These are phyloP conservation scores for Odiellus spinosus DNA, from an alignment of 2,888 invertebrate species.

Conservation along the genomic window DNA sequence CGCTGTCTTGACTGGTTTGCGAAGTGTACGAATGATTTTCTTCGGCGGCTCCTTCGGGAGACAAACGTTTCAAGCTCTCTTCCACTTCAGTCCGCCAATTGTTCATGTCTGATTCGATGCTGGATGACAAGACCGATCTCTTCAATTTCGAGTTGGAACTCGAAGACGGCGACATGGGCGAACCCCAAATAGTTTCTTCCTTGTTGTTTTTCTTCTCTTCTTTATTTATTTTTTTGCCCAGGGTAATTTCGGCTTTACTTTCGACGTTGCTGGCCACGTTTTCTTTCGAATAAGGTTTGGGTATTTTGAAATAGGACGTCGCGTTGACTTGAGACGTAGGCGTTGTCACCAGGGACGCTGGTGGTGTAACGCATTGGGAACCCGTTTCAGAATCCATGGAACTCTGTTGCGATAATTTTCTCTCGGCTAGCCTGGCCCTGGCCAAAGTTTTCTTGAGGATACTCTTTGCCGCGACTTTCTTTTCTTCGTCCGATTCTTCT, in stretches of 20 bases:
- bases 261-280: background rate
- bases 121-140: background rate
- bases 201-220: background rate
- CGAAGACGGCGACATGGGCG: background rate
- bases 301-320: background rate
- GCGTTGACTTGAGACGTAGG: background rate
- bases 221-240: background rate
- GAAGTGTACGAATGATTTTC: conserved; percentile 9
- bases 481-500: conserved; percentile 11
- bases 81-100: conserved; percentile 10
- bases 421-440: conserved; percentile 13
- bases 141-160: too few species aligned
- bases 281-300: background rate
- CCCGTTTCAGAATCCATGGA: conserved; percentile 9
- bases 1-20: conserved; percentile 7
- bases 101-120: background rate
- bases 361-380: background rate
- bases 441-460: conserved; percentile 14
- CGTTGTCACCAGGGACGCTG: background rate
- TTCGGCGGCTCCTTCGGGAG: conserved; percentile 5
- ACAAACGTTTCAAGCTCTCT: conserved; percentile 14
- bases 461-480: conserved; percentile 15
- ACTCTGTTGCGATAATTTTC: conserved; percentile 13
- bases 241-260: background rate
- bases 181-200: background rate